A percentile compares a stretch with the other conserved stretches of the same genome.
Evolutionary conservation across 2,113 vertebrate genomes (phyloP).

Genomic region (Bothrops jararaca): DNA sequence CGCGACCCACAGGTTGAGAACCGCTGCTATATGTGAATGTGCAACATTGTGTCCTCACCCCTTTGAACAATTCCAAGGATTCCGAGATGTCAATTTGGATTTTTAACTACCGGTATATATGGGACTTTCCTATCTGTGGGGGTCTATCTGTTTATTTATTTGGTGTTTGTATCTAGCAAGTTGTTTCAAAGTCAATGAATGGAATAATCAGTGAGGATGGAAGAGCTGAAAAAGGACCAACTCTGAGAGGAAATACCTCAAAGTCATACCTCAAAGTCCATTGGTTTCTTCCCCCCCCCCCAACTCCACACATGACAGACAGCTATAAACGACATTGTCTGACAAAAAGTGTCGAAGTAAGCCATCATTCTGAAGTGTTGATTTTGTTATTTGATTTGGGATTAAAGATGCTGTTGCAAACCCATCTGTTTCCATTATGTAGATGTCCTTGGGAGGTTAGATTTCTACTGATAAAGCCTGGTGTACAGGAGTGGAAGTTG

Average conservation of each 20-base stretch:
- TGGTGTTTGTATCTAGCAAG: neutral
- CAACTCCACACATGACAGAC: slow-evolving; percentile 55
- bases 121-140: neutral
- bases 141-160: neutral
- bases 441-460: slow-evolving; percentile 78
- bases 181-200: neutral
- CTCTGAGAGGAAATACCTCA: neutral
- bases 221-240: neutral
- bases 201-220: neutral
- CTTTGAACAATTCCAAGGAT: neutral
- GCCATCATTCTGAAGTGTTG: slow-evolving; percentile 73
- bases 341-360: slow-evolving; percentile 72
- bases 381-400: slow-evolving; percentile 81
- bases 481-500: slow-evolving; percentile 66
- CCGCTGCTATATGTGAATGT: neutral
- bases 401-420: slow-evolving; percentile 79
- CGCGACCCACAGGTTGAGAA: too few relatives aligned
- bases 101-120: neutral
- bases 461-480: slow-evolving; percentile 69
- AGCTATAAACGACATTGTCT: slow-evolving; percentile 56
- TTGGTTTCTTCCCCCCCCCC: slow-evolving; percentile 13
- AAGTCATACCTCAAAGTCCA: neutral
- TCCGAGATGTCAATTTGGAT: neutral
- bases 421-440: slow-evolving; percentile 76
- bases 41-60: neutral